Conservation (phyloP, 2,888 invertebrate genomes). For the Podotricha telesiphe region DNA sequence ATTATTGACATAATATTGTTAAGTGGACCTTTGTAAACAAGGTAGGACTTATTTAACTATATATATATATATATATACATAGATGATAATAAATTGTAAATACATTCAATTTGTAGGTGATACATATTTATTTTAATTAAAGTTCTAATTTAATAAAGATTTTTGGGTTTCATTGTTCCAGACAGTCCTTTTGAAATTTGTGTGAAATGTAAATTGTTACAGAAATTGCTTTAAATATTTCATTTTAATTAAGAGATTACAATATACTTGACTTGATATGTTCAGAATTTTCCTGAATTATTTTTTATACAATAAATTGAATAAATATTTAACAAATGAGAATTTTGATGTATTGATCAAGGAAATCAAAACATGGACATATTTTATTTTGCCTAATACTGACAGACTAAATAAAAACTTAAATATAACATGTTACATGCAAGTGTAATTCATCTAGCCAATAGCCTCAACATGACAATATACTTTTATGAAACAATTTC, state of each 20-base stretch:
- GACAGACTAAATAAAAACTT: background rate
- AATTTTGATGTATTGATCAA: background rate
- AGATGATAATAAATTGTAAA: slow-evolving; percentile 12
- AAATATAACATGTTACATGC: background rate
- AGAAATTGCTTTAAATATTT: background rate
- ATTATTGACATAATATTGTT: slow-evolving; percentile 2
- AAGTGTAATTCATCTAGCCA: background rate
- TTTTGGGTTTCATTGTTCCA: slow-evolving; percentile 1
- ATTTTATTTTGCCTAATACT: background rate
- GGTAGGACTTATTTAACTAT: background rate
- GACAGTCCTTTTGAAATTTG: background rate
- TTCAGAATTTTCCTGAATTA: background rate
- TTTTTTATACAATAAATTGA: background rate
- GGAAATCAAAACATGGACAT: background rate
- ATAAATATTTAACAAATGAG: background rate
- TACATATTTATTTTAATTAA: slow-evolving; percentile 13
- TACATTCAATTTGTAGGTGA: background rate
- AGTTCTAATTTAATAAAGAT: background rate
- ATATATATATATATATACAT: background rate
- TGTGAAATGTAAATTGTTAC: background rate
- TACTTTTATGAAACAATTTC: background rate
- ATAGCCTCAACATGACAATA: slow-evolving; percentile 10
- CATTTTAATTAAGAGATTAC: background rate
- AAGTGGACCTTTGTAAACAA: background rate
- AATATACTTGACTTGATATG: background rate